phyloP scores from a whole-genome alignment of 2,113 vertebrate species.

The Phyllostomus discolor region DNA sequence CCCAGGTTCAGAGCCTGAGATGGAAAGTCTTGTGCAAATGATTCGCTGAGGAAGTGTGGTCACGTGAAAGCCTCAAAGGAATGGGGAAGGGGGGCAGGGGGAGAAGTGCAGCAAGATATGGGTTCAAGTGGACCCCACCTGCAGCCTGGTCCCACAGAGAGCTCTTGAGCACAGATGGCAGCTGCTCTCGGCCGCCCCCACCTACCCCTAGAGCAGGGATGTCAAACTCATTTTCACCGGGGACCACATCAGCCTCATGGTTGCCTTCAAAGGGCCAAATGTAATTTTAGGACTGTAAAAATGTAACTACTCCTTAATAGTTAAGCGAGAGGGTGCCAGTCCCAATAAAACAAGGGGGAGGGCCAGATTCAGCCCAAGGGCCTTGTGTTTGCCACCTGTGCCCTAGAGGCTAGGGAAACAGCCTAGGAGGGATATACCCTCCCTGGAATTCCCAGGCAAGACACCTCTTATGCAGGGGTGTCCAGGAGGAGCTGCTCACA shows the following conservation, averaged over 20 bases:
- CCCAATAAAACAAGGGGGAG: too few species aligned
- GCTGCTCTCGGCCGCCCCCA: not conserved
- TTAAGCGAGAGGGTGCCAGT: too few species aligned
- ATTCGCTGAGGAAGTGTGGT: not conserved
- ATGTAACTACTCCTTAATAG: too few species aligned
- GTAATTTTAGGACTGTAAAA: too few species aligned
- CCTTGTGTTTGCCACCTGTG: too few species aligned
- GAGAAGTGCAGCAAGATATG: not conserved
- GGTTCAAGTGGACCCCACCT: not conserved
- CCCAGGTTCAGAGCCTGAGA: not conserved
- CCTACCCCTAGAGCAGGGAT: too few species aligned
- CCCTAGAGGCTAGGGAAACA: too few species aligned
- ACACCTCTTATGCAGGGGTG: not conserved
- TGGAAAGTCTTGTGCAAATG: not conserved
- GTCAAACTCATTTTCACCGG: too few species aligned
- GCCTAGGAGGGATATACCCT: rapidly evolving
- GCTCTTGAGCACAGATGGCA: not conserved
- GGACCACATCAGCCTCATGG: too few species aligned
- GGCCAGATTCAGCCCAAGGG: too few species aligned
- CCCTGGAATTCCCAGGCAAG: not conserved
- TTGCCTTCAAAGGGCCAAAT: too few species aligned
- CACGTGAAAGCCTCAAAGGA: not conserved
- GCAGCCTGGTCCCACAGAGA: not conserved
- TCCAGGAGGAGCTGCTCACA: not conserved
- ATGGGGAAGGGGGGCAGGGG: too few species aligned